phyloP scores from a whole-genome alignment of 2,113 vertebrate genomes.

The Prietella phreatophila region DNA sequence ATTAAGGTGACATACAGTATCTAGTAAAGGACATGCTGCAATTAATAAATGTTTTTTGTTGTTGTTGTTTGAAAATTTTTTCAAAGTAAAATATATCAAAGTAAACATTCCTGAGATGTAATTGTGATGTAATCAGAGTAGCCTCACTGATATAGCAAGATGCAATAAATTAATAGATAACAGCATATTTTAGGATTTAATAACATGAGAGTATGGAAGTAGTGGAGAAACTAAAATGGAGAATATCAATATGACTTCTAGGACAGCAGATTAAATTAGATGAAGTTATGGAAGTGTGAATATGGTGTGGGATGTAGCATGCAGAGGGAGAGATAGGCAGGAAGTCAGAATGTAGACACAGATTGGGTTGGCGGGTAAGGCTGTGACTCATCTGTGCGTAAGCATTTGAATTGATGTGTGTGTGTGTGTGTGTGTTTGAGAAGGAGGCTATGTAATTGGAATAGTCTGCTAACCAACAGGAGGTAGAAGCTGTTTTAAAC shows the following conservation, averaged over 20 bases:
- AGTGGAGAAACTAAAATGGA: background rate
- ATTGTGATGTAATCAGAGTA: background rate
- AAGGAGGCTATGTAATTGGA: background rate
- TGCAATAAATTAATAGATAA: background rate
- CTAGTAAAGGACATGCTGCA: background rate
- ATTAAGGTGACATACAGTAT: background rate
- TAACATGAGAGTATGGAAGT: background rate
- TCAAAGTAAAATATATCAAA: too few relatives aligned
- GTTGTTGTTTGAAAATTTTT: too few relatives aligned
- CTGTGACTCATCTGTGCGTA: constrained; percentile 29
- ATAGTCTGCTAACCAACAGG: constrained; percentile 19
- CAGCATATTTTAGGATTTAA: background rate
- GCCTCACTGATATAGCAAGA: background rate
- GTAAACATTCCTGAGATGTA: background rate
- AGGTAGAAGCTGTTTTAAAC: constrained; percentile 38
- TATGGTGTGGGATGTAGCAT: constrained; percentile 18
- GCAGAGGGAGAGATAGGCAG: background rate
- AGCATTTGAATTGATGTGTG: background rate
- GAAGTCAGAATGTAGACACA: background rate
- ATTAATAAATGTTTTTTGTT: background rate
- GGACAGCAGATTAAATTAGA: background rate
- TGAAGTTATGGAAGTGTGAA: background rate
- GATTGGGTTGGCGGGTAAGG: constrained; percentile 7
- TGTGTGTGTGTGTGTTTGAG: background rate
- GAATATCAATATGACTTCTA: background rate